Evolutionary conservation across 2,888 invertebrate genomes (phyloP).

Genomic region (Tachina grossa): DNA sequence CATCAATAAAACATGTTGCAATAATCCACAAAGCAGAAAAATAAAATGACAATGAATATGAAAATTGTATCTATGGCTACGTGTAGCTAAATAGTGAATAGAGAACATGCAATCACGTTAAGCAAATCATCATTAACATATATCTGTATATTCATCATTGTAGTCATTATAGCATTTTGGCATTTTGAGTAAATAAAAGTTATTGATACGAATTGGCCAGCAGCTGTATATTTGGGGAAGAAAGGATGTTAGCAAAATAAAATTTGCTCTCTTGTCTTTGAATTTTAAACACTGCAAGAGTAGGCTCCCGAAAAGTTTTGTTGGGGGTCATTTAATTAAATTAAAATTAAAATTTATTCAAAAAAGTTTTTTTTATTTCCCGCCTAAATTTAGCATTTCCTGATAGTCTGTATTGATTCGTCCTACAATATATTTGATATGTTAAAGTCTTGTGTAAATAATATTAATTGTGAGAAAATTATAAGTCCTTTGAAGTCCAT

Average conservation of each 20-base stretch:
- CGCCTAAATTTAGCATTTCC: too few species aligned
- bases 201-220: slow-evolving; percentile 26
- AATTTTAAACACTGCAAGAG: background rate
- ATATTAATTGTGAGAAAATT: too few species aligned
- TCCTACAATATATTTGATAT: too few species aligned
- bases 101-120: slow-evolving; percentile 42
- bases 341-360: background rate
- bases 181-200: slow-evolving; percentile 22
- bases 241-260: background rate
- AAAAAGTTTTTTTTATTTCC: too few species aligned
- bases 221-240: background rate
- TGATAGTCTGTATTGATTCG: too few species aligned
- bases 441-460: too few species aligned
- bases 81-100: slow-evolving; percentile 11
- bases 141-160: slow-evolving; percentile 18
- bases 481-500: too few species aligned
- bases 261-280: background rate
- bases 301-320: background rate
- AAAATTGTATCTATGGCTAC: background rate
- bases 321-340: background rate
- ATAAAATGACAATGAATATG: background rate
- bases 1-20: slow-evolving; percentile 51
- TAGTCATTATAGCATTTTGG: slow-evolving; percentile 41
- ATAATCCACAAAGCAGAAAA: slow-evolving; percentile 9
- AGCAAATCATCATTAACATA: slow-evolving; percentile 42